Evolutionary conservation across 1,140 invertebrate genomes (phyloP).

Genomic region (Diuraphis noxia): DNA sequence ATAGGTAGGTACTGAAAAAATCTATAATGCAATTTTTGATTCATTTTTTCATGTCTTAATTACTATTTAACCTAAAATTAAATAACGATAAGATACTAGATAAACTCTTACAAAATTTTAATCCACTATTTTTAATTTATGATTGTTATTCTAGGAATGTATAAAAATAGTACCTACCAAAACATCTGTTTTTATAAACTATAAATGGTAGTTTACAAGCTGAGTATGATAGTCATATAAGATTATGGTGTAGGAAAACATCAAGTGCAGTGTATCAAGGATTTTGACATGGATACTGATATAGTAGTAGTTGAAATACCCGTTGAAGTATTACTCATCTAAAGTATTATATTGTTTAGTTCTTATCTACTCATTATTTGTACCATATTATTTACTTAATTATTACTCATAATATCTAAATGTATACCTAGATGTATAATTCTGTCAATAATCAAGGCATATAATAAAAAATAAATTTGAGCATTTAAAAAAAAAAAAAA

Average conservation of each 20-base stretch:
- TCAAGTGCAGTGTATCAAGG: background rate
- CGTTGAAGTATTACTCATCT: background rate
- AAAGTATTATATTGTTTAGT: background rate
- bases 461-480: background rate
- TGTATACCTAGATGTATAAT: background rate
- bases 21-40: background rate
- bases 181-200: conserved; percentile 7
- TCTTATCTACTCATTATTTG: background rate
- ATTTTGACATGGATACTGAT: background rate
- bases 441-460: background rate
- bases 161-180: background rate
- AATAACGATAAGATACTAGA: background rate
- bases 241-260: background rate
- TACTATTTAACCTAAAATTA: background rate
- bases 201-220: background rate
- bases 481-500: background rate
- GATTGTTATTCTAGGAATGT: background rate
- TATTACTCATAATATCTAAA: background rate
- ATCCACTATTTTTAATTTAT: background rate
- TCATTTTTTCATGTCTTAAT: background rate
- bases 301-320: background rate
- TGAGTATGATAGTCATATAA: background rate
- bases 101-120: background rate
- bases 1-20: background rate
- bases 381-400: background rate